Evolutionary conservation across 2,113 vertebrate genomes (phyloP).

Genomic region (mouse (Mus musculus)): GRCm39 chr8:48009001-48009500

Average conservation of each 20-base stretch:
- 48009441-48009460: neutral
- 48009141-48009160: neutral
- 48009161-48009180: neutral
- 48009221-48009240: neutral
- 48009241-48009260: neutral
- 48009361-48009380: neutral
- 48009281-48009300: neutral
- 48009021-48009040: neutral
- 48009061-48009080: neutral
- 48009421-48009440: neutral
- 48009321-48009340: conserved; percentile 8
- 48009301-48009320: neutral
- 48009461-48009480: neutral
- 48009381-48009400: neutral
- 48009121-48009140: neutral
- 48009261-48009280: neutral
- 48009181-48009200: neutral
- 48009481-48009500: neutral
- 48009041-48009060: neutral
- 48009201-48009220: neutral
- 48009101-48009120: neutral
- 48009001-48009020: neutral
- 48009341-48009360: neutral
- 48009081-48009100: neutral
- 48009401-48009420: neutral